These are phyloP conservation scores for Lasioglossum morio DNA, from an alignment of 2,888 invertebrate species.

Conservation along the genomic window DNA sequence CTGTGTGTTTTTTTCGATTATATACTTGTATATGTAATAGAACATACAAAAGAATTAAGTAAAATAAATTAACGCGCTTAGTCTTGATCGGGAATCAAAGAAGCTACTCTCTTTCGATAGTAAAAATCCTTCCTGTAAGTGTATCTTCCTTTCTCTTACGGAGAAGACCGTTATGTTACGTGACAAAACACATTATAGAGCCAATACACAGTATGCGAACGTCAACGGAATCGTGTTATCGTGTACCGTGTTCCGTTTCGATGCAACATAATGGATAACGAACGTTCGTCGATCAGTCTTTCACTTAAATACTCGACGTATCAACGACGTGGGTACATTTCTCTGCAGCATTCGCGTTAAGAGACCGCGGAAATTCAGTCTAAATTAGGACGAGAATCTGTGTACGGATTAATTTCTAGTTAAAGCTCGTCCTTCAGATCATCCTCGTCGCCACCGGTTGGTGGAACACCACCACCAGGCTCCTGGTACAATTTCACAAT, in stretches of 20 bases:
- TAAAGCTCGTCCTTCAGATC: constrained; percentile 91
- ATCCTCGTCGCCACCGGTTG: constrained; percentile 88
- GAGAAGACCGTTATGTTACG: constrained; percentile 49
- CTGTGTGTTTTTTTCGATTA: constrained; percentile 70
- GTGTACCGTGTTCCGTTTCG: constrained; percentile 54
- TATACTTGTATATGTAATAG: constrained; percentile 75
- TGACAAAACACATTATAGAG: constrained; percentile 69
- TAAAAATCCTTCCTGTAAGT: constrained; percentile 50
- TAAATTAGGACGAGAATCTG: constrained; percentile 70
- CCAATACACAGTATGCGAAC: constrained; percentile 57
- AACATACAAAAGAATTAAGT: constrained; percentile 81
- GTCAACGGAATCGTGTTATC: constrained; percentile 64
- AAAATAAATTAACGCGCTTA: constrained; percentile 81
- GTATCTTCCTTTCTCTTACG: constrained; percentile 22
- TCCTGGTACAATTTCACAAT: constrained; percentile 98
- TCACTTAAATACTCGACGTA: constrained; percentile 47
- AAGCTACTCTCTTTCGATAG: constrained; percentile 52
- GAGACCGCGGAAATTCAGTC: constrained; percentile 78
- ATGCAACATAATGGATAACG: constrained; percentile 57
- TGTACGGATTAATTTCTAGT: constrained; percentile 69
- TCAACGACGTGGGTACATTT: constrained; percentile 68
- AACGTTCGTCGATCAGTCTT: constrained; percentile 59
- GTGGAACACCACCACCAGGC: constrained; percentile 92
- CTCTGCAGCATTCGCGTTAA: constrained; percentile 73
- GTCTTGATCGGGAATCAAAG: constrained; percentile 64